Percentiles rank a stretch among this genome's conserved stretches.
phyloP scores from a whole-genome alignment of 2,113 vertebrate genomes.

The Chloebia gouldiae region DNA sequence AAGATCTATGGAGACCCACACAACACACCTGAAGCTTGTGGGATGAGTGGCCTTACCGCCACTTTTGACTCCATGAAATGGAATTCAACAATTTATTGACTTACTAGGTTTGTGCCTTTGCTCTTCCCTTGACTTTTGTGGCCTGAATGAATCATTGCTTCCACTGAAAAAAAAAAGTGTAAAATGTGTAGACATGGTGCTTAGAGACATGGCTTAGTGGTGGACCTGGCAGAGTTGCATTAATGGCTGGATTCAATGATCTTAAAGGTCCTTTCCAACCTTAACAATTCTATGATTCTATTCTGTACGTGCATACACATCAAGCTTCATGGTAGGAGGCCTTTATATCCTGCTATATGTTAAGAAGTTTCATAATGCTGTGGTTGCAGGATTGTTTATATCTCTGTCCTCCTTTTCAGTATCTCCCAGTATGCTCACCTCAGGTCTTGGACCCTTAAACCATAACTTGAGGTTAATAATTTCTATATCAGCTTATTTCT shows the following conservation, averaged over 20 bases:
- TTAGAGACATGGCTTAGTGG: neutral
- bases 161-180: neutral
- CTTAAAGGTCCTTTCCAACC: neutral
- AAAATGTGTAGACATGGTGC: neutral
- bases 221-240: neutral
- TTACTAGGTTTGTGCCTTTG: neutral
- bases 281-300: neutral
- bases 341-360: neutral
- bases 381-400: neutral
- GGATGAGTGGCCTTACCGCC: rapidly evolving
- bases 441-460: neutral
- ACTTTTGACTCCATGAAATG: neutral
- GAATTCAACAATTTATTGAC: neutral
- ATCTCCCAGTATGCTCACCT: neutral
- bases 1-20: rapidly evolving
- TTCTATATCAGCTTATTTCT: neutral
- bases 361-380: neutral
- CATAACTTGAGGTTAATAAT: neutral
- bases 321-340: neutral
- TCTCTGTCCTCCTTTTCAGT: neutral
- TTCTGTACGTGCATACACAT: neutral
- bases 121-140: neutral
- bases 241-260: neutral
- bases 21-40: neutral
- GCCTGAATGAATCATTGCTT: neutral